Percentiles rank a stretch among this genome's conserved stretches.
Evolutionary conservation across 2,888 invertebrate genomes (phyloP).

Genomic region (Leptopilina myrica): DNA sequence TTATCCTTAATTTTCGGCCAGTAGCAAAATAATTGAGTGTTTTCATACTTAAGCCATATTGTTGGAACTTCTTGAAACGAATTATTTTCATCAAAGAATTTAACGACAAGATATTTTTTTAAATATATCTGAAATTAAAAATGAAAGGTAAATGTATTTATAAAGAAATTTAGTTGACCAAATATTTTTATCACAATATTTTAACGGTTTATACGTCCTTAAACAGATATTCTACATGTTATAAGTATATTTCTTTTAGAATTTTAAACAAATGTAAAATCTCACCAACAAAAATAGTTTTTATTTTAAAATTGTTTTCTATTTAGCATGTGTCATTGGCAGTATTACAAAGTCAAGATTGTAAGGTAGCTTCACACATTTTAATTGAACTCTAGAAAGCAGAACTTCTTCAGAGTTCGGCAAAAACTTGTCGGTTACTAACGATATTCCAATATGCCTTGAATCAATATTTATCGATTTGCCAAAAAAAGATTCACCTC

Average conservation of each 20-base stretch:
- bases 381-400: neutral
- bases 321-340: constrained; percentile 4
- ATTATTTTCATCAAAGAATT: neutral
- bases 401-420: neutral
- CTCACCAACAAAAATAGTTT: too few species aligned
- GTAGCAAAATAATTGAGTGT: neutral
- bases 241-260: neutral
- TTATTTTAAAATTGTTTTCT: neutral
- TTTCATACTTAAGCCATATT: neutral
- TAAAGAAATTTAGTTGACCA: neutral
- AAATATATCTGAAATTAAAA: neutral
- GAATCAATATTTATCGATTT: neutral
- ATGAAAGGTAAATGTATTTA: neutral
- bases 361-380: constrained; percentile 1
- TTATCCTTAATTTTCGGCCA: neutral
- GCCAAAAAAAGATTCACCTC: neutral
- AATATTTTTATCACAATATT: neutral
- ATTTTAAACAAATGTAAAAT: neutral
- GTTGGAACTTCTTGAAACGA: neutral
- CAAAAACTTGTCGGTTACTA: neutral
- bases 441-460: neutral
- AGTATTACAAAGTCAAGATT: neutral
- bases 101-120: neutral
- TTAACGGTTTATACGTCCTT: neutral
- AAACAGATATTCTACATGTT: neutral